phyloP scores from a whole-genome alignment of 2,888 invertebrate genomes.

The Diachrysia chrysitis region DNA sequence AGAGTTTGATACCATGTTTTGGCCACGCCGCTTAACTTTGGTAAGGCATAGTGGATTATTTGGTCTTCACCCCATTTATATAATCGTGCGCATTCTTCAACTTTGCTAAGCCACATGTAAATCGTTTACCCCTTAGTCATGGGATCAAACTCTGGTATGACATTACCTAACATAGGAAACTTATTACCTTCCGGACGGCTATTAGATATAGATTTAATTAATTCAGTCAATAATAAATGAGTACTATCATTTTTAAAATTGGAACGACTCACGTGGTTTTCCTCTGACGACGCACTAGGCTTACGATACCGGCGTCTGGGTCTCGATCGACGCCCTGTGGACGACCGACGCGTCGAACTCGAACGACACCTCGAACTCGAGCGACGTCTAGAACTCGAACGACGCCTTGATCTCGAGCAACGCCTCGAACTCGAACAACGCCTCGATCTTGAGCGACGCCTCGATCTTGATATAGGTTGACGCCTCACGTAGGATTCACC shows the following conservation, averaged over 20 bases:
- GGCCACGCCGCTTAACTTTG: slow-evolving; percentile 12
- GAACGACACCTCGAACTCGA: too few species aligned
- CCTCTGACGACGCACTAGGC: too few species aligned
- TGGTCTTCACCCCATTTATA: slow-evolving; percentile 26
- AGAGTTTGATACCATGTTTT: slow-evolving; percentile 36
- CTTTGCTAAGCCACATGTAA: slow-evolving; percentile 16
- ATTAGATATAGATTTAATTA: slow-evolving; percentile 9
- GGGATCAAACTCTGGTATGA: slow-evolving; percentile 35
- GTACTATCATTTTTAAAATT: background rate
- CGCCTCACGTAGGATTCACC: too few species aligned
- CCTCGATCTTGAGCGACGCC: too few species aligned
- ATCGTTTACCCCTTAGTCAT: slow-evolving; percentile 14
- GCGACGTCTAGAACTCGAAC: too few species aligned
- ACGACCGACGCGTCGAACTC: too few species aligned
- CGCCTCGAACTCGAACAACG: too few species aligned
- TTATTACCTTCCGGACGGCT: slow-evolving; percentile 16
- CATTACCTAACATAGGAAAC: slow-evolving; percentile 29
- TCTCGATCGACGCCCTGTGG: too few species aligned
- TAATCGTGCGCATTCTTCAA: slow-evolving; percentile 8
- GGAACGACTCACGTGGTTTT: background rate
- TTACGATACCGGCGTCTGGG: too few species aligned
- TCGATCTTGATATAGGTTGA: too few species aligned
- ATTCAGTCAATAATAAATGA: slow-evolving; percentile 6
- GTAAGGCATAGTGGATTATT: slow-evolving; percentile 22
- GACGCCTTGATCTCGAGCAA: too few species aligned